Base-by-base conservation (phyloP, 1,140 invertebrate species). In the Eubasilissa regina region DNA sequence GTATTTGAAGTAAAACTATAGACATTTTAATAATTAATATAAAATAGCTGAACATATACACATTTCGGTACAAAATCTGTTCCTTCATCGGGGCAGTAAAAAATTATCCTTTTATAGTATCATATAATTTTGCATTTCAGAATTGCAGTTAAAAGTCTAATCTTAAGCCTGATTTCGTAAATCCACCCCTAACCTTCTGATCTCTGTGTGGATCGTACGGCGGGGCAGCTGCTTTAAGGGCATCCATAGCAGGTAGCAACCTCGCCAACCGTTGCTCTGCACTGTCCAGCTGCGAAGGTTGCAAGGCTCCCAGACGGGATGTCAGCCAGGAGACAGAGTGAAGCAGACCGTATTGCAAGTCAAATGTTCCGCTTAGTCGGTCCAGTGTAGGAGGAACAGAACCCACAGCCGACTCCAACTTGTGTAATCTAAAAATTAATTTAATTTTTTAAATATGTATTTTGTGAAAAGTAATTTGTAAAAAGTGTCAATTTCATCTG, bases 251-350 rank as follows among this genome's bases (percentile, higher is more conserved):
- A 21, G 94, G 91, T 19, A 93, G 87, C 45, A 98, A 88, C 19
- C 92, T 89, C 1, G 92, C 91, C 47, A 97, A 87, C 73, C 96
- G 90, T 3, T 92, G 93, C 86, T 97, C 96, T 25, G 97, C 93
- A 15, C 93, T 92, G 84, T 97, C 96, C 64, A 98, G 85, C 85
- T 97, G 94, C 35, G 90, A 89, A 0, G 94, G 92, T 84, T 97
- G 95, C 68, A 98, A 85, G n/a, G 97, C 86, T 13, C 93, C 92
- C 19, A 95, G 90, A 85, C 95, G 95, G 4, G 94, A 92, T 83
- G 93, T 93, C 44, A 98, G 86, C 56, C 93, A 88, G 62, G 94
- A 92, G 6, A 96, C 94, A 21, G 94, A 92, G 78, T 93, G 19
- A 4, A 83, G 75, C 51, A 83, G 53, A 0, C 78, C 78, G 3